Conservation (phyloP, 1,140 invertebrate genomes). For the Macrobrachium nipponense region DNA sequence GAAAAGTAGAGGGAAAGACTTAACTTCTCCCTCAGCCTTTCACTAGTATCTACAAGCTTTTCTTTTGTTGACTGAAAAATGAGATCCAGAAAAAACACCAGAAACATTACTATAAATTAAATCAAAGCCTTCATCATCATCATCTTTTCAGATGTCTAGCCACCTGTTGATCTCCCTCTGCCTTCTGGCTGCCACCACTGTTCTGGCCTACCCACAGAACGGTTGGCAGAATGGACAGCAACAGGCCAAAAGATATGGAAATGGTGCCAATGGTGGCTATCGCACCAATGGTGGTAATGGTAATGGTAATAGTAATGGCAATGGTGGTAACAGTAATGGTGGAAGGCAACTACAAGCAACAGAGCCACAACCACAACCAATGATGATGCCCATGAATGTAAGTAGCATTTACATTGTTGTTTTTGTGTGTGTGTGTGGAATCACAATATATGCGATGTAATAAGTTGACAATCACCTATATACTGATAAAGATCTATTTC, state of each 20-base stretch:
- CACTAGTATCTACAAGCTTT: no score
- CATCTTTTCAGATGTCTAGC: not conserved
- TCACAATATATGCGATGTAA: no score
- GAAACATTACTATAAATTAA: no score
- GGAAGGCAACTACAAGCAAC: conserved; percentile 18
- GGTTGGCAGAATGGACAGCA: not conserved
- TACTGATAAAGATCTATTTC: not conserved
- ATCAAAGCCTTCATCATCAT: no score
- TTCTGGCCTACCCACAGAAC: not conserved
- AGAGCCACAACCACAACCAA: no score
- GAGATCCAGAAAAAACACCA: no score
- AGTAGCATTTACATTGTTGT: not conserved
- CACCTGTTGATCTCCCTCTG: not conserved
- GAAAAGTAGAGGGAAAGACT: no score
- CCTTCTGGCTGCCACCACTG: not conserved
- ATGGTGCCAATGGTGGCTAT: not conserved
- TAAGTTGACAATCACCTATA: not conserved
- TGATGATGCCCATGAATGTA: conserved; percentile 48
- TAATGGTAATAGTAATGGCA: not conserved
- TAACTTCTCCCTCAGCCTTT: no score
- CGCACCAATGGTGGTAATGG: not conserved
- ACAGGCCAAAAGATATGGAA: not conserved
- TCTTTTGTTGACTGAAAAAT: no score
- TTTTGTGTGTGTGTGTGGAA: not conserved
- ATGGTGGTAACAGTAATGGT: conserved; percentile 18